A percentile compares a stretch with the other conserved stretches of the same genome.
Evolutionary conservation across 2,113 vertebrate species (phyloP).

Genomic region (Pyrgilauda ruficollis): DNA sequence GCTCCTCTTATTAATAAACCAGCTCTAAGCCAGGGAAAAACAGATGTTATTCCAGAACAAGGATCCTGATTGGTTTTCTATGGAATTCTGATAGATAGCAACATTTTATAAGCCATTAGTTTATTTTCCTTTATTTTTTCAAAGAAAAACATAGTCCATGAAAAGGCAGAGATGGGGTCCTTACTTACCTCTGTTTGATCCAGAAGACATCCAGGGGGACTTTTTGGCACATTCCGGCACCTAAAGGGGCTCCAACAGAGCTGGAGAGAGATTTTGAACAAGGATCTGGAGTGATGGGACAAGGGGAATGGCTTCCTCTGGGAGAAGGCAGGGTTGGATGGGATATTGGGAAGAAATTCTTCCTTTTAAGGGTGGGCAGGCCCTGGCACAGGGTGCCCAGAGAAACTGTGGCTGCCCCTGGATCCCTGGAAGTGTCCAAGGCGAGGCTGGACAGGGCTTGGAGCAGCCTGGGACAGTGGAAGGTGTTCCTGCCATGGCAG

Average conservation of each 20-base stretch:
- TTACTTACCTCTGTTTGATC: background rate
- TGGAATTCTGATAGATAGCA: background rate
- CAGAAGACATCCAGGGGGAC: background rate
- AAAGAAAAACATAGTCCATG: background rate
- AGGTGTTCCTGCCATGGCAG: background rate
- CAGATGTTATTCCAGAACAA: background rate
- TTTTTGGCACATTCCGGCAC: background rate
- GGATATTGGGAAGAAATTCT: accelerated
- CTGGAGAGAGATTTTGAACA: background rate
- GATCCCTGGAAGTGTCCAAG: background rate
- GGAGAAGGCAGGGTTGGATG: accelerated
- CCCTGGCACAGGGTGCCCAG: background rate
- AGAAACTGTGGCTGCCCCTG: background rate
- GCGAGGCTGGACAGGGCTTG: accelerated
- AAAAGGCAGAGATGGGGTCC: background rate
- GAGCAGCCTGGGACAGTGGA: accelerated
- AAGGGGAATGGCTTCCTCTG: background rate
- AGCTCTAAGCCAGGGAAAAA: background rate
- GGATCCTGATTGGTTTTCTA: background rate
- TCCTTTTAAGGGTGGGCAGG: accelerated
- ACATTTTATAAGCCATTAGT: background rate
- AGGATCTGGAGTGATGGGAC: background rate
- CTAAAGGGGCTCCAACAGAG: background rate
- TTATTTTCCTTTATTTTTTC: background rate
- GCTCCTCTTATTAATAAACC: background rate